Evolutionary conservation across 2,888 invertebrate species (phyloP).

Genomic region (Caenorhabditis sp.): DNA sequence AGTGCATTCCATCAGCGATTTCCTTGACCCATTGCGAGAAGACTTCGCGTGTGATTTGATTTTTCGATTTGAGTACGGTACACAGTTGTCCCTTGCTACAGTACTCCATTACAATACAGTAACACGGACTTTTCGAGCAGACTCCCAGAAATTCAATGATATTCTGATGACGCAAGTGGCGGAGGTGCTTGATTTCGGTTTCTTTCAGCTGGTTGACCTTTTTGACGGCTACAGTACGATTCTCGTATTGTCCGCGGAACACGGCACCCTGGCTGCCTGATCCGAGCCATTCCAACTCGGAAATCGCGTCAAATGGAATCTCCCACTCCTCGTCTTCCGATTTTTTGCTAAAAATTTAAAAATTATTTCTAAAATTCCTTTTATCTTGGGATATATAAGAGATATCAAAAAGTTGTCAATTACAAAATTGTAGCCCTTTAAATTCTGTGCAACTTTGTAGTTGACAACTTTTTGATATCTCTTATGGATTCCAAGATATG

Average conservation of each 20-base stretch:
- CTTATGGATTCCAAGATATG: no score
- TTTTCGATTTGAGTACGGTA: constrained; percentile 88
- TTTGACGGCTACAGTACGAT: constrained; percentile 94
- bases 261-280: constrained; percentile 97
- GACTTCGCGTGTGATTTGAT: constrained; percentile 14
- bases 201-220: constrained; percentile 94
- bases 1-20: constrained; percentile 96
- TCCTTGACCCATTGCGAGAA: constrained; percentile 86
- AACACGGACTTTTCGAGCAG: constrained; percentile 93
- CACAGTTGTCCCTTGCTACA: constrained; percentile 96
- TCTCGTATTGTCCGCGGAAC: constrained; percentile 87
- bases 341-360: constrained; percentile 24
- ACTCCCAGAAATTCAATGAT: constrained; percentile 88
- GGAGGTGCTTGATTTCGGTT: constrained; percentile 93
- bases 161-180: constrained; percentile 95
- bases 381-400: no score
- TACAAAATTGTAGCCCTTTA: no score
- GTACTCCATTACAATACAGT: constrained; percentile 98
- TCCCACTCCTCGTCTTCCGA: constrained; percentile 89
- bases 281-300: constrained; percentile 93
- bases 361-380: no score
- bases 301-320: constrained; percentile 93
- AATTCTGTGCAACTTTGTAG: no score
- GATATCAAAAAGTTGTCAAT: no score
- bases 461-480: no score